These are phyloP conservation scores for Ispidina lecontei DNA, from an alignment of 2,797 vertebrate species.

Conservation along the genomic window DNA sequence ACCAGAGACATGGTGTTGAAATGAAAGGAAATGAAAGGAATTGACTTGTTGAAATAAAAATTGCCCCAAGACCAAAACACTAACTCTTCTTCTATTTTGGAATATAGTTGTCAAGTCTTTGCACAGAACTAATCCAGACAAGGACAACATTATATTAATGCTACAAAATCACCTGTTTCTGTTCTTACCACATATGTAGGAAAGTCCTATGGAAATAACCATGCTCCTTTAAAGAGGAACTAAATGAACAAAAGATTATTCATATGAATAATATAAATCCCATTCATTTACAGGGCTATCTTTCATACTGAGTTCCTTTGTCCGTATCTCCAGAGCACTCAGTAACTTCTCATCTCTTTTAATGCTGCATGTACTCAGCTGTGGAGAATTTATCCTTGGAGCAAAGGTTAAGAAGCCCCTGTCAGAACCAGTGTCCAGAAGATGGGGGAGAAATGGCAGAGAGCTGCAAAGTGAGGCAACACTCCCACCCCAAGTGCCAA, in stretches of 20 bases:
- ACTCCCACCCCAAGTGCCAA: rapidly evolving
- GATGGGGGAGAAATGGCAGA: background rate
- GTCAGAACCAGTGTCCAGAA: background rate
- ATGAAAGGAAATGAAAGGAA: too few relatives aligned
- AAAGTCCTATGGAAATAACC: background rate
- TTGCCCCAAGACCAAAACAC: background rate
- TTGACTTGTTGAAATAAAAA: background rate
- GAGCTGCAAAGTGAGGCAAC: background rate
- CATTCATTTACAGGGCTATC: background rate
- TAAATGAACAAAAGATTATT: background rate
- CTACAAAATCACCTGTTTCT: background rate
- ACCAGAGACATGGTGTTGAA: too few relatives aligned
- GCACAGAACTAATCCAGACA: background rate
- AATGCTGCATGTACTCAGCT: background rate
- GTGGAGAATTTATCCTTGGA: background rate
- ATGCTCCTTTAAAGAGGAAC: background rate
- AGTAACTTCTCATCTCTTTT: background rate
- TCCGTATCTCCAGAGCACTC: background rate
- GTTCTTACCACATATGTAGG: background rate
- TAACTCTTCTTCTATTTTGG: background rate
- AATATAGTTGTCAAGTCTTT: background rate
- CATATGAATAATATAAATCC: background rate
- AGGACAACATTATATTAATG: background rate
- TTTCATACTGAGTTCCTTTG: background rate
- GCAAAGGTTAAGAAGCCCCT: background rate